phyloP scores from a whole-genome alignment of 2,888 invertebrate species.

The Acanthacorydalis orientalis region DNA sequence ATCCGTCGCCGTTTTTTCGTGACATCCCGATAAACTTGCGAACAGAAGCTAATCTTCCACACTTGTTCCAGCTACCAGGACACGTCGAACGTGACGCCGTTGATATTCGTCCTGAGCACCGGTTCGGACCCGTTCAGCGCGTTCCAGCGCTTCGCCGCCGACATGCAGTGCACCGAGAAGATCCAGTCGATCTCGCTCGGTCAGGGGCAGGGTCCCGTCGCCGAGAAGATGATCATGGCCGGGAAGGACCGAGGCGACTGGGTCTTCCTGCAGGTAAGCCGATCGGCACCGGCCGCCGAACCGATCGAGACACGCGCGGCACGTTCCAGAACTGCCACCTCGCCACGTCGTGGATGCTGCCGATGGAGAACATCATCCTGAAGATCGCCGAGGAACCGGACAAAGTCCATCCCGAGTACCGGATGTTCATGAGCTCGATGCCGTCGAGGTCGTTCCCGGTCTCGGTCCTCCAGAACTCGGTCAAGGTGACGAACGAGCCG shows the following conservation, averaged over 20 bases:
- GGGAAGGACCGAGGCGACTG: slow-evolving; percentile 65
- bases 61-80: slow-evolving; percentile 62
- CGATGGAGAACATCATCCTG: slow-evolving; percentile 62
- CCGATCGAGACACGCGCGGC: no score
- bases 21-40: no score
- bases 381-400: slow-evolving; percentile 48
- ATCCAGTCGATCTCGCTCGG: slow-evolving; percentile 76
- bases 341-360: slow-evolving; percentile 85
- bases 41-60: no score
- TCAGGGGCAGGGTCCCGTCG: slow-evolving; percentile 79
- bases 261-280: slow-evolving; percentile 75
- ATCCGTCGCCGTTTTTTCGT: no score
- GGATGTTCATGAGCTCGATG: slow-evolving; percentile 80
- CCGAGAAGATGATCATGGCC: slow-evolving; percentile 58
- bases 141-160: slow-evolving; percentile 64
- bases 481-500: slow-evolving; percentile 89
- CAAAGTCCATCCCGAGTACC: slow-evolving; percentile 51
- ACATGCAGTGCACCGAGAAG: slow-evolving; percentile 51
- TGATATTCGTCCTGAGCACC: slow-evolving; percentile 73
- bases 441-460: slow-evolving; percentile 76
- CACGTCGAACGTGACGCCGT: slow-evolving; percentile 52
- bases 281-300: no score
- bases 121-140: slow-evolving; percentile 79
- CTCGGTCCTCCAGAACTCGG: slow-evolving; percentile 79
- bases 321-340: slow-evolving; percentile 83